phyloP scores from a whole-genome alignment of 2,888 invertebrate species.

The Drosophila testacea region DNA sequence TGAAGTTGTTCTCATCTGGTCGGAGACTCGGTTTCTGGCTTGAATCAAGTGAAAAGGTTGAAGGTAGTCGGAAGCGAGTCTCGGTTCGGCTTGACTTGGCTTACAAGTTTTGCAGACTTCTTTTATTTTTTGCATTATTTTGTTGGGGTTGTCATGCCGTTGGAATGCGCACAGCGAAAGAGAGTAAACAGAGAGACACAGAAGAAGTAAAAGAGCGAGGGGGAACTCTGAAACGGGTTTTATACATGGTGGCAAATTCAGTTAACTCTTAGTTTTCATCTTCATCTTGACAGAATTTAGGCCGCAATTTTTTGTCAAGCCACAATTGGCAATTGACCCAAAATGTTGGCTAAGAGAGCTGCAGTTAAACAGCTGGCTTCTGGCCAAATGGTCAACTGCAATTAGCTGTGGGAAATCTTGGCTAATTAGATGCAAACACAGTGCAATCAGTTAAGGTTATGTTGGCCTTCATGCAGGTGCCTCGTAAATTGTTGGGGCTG shows the following conservation, averaged over 20 bases:
- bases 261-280: conserved; percentile 54
- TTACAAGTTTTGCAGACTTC: conserved; percentile 57
- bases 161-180: conserved; percentile 71
- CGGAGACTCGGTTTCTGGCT: conserved; percentile 28
- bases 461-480: conserved; percentile 59
- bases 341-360: conserved; percentile 41
- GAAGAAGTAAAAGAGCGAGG: conserved; percentile 19
- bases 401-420: conserved; percentile 50
- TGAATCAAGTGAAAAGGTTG: conserved; percentile 64
- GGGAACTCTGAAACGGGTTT: conserved; percentile 67
- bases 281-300: conserved; percentile 61
- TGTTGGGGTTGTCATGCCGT: conserved; percentile 71
- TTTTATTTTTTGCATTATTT: conserved; percentile 44
- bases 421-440: conserved; percentile 57
- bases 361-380: conserved; percentile 7
- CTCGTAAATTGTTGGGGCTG: conserved; percentile 47
- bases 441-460: conserved; percentile 53
- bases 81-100: conserved; percentile 54
- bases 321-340: conserved; percentile 59
- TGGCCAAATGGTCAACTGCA: conserved; percentile 15
- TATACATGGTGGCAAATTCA: conserved; percentile 31
- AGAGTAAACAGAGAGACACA: conserved; percentile 14
- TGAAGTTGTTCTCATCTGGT: conserved; percentile 32
- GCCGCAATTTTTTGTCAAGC: conserved; percentile 58
- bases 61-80: conserved; percentile 59